Evolutionary conservation across 2,797 vertebrate genomes (phyloP).

Genomic region (Antrozous pallidus): DNA sequence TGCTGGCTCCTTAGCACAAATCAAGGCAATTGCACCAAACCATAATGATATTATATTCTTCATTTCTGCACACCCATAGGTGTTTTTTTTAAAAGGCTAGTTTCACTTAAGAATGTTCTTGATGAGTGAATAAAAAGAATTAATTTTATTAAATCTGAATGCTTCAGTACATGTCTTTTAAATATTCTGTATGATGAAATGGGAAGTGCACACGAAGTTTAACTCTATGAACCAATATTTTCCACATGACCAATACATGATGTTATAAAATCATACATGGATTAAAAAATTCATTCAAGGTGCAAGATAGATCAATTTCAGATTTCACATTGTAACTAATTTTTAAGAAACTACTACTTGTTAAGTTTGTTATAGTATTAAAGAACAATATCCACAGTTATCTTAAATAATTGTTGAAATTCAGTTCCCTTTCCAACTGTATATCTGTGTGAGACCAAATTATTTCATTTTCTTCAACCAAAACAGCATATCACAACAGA

Average conservation of each 20-base stretch:
- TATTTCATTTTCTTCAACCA: slow-evolving; percentile 15
- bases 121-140: slow-evolving; percentile 24
- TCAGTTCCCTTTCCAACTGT: background rate
- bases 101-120: slow-evolving; percentile 20
- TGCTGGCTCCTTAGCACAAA: slow-evolving; percentile 6
- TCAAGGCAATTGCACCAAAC: slow-evolving; percentile 6
- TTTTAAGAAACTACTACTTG: background rate
- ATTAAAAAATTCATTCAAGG: background rate
- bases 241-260: background rate
- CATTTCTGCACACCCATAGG: background rate
- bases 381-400: background rate
- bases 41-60: background rate
- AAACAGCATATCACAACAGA: background rate
- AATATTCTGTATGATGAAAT: slow-evolving; percentile 40
- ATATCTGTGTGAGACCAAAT: background rate
- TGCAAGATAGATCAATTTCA: background rate
- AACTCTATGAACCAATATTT: slow-evolving; percentile 5
- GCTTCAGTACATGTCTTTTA: background rate
- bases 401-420: slow-evolving; percentile 10
- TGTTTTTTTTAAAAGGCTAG: background rate
- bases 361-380: background rate
- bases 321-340: background rate
- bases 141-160: slow-evolving; percentile 42
- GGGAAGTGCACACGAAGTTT: background rate
- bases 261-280: slow-evolving; percentile 21